Base-by-base conservation (phyloP, 2,888 invertebrate genomes). In the Orthosia cruda region DNA sequence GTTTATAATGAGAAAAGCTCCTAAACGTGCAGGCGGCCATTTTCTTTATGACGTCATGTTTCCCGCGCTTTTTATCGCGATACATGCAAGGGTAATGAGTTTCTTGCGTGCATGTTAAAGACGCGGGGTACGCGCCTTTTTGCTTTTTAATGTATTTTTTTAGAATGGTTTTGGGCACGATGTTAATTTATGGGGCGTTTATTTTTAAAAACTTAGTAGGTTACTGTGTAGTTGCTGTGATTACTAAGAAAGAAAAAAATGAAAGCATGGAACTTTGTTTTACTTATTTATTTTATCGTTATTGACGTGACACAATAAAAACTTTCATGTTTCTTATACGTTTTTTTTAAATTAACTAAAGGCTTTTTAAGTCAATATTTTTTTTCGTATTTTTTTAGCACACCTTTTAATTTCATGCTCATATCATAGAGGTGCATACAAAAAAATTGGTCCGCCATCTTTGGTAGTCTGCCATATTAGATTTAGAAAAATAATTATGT, bases 1-100 rank as follows among this genome's bases (percentile, higher is more conserved):
- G 79, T 65, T 72, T 79, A 65, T 77, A 77, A 77, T 77, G 79
- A 79, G 77, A 64, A 70, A 79, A 55, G 26, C 63, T 59, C 32
- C 15, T 63, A 49, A 55, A 72, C 77, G 55, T 79, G 72, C 63
- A 79, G n/a, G 20, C 45, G 20, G 64, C 55, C 59, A 32, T 72
- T 77, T 81, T 69, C 26, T 54, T 54, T 77, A 55, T 74, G 67
- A 67, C 71, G 32, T 64, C 64, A 61, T 20, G 40, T 74, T 58
- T 69, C 61, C 32, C 50, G 26, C 61, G 63, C 55, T 50, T 59
- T 67, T 75, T 75, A 81, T 70, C 70, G 65, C 52, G 49, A 18
- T 54, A 77, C 52, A 58, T 66, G 69, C n/a, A 59, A 52, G 50
- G 58, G 54, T 82, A 81, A 81, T 47, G 81, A 82, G 69, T 47